Percentiles rank a stretch among this genome's conserved stretches.
Conservation (phyloP, 2,797 vertebrate species). For the Sarcoramphus papa region DNA sequence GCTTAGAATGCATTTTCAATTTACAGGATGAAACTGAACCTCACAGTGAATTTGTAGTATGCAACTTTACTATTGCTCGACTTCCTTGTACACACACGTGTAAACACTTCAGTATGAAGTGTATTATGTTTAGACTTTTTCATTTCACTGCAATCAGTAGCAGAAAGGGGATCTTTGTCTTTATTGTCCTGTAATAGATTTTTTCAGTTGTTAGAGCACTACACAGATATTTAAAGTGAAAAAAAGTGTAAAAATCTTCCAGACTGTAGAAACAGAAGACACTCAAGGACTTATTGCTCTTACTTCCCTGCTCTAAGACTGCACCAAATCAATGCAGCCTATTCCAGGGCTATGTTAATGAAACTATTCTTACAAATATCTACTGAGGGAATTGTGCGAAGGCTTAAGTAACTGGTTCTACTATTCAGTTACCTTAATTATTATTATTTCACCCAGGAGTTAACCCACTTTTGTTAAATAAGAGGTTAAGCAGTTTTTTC, state of each 20-base stretch:
- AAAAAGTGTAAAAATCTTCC: not conserved
- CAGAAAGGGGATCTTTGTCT: slow-evolving; percentile 19
- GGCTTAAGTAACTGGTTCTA: not conserved
- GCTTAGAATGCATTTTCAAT: not conserved
- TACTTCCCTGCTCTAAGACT: not conserved
- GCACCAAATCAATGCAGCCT: not conserved
- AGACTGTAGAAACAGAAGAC: not conserved
- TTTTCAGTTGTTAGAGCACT: not conserved
- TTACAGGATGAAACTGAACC: slow-evolving; percentile 9
- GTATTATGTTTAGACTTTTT: not conserved
- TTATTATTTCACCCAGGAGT: not conserved
- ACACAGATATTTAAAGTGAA: slow-evolving; percentile 22
- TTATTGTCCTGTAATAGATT: slow-evolving; percentile 18
- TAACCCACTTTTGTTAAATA: not conserved
- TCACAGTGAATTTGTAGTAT: not conserved
- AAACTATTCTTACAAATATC: not conserved
- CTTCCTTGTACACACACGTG: not conserved
- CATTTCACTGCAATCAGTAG: slow-evolving; percentile 21
- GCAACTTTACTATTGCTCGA: not conserved
- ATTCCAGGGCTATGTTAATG: not conserved
- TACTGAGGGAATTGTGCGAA: not conserved
- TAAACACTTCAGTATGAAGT: not conserved
- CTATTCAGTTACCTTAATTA: not conserved
- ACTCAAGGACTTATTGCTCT: not conserved
- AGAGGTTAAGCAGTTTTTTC: not conserved